Evolutionary conservation across 2,113 vertebrate genomes (phyloP).

Genomic region (Brachyhypopomus gauderio): DNA sequence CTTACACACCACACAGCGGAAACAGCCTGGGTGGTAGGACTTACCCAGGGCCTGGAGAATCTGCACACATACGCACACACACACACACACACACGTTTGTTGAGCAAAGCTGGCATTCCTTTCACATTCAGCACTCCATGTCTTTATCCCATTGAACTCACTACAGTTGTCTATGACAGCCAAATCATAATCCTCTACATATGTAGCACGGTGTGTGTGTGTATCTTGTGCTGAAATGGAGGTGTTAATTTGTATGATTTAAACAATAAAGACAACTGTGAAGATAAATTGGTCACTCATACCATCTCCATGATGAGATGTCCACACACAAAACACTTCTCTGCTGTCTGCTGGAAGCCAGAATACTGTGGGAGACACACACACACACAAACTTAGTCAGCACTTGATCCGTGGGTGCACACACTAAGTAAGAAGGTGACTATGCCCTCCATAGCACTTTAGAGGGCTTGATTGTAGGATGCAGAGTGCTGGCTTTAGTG

Average conservation of each 20-base stretch:
- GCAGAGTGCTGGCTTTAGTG: too few relatives aligned
- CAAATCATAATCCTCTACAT: too few relatives aligned
- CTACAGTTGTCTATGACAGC: too few relatives aligned
- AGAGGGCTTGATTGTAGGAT: too few relatives aligned
- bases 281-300: slow-evolving; percentile 60
- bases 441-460: too few relatives aligned
- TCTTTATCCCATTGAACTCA: too few relatives aligned
- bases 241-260: neutral
- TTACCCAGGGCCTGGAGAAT: slow-evolving; percentile 97
- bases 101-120: too few relatives aligned
- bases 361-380: slow-evolving; percentile 83
- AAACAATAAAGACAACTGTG: neutral
- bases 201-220: neutral
- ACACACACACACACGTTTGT: neutral
- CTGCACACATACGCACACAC: slow-evolving; percentile 68
- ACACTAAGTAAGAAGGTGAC: neutral
- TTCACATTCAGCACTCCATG: too few relatives aligned
- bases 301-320: slow-evolving; percentile 99
- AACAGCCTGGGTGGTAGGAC: slow-evolving; percentile 97
- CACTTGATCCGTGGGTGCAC: neutral
- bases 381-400: neutral
- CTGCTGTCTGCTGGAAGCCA: slow-evolving; percentile 97
- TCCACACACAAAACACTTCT: slow-evolving; percentile 98
- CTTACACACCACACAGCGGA: slow-evolving; percentile 95
- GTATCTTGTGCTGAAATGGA: neutral